Evolutionary conservation across 2,113 vertebrate species (phyloP).

Genomic region (Circaetus cinerascens): DNA sequence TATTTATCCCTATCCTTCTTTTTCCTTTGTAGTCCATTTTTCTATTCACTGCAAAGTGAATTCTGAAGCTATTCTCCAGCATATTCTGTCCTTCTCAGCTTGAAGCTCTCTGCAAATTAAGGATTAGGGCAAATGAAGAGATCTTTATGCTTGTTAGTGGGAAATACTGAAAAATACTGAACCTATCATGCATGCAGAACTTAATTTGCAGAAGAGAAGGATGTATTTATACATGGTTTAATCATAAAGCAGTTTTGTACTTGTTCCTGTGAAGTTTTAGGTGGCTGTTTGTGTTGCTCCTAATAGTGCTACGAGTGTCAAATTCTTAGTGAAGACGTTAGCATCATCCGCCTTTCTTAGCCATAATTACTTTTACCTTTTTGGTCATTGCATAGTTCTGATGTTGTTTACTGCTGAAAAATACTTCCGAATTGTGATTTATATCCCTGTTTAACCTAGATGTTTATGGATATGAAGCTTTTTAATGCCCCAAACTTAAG

Average conservation of each 20-base stretch:
- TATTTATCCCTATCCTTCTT: not conserved
- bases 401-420: not conserved
- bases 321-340: not conserved
- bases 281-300: not conserved
- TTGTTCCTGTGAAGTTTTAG: not conserved
- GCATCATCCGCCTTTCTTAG: not conserved
- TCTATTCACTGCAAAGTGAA: not conserved
- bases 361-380: not conserved
- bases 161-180: not conserved
- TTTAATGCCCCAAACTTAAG: not conserved
- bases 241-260: not conserved
- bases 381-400: not conserved
- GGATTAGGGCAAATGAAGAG: conserved; percentile 4
- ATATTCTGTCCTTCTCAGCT: conserved; percentile 15
- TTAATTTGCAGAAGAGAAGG: not conserved
- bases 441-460: not conserved
- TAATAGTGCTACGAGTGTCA: not conserved
- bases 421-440: not conserved
- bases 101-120: conserved; percentile 4
- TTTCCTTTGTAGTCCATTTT: conserved; percentile 16
- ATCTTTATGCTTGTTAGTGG: conserved; percentile 4
- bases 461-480: not conserved
- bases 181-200: not conserved
- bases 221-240: not conserved
- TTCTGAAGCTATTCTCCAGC: conserved; percentile 17